These are phyloP conservation scores for Sinocyclocheilus maitianheensis DNA, from an alignment of 2,113 vertebrate genomes.

Conservation along the genomic window DNA sequence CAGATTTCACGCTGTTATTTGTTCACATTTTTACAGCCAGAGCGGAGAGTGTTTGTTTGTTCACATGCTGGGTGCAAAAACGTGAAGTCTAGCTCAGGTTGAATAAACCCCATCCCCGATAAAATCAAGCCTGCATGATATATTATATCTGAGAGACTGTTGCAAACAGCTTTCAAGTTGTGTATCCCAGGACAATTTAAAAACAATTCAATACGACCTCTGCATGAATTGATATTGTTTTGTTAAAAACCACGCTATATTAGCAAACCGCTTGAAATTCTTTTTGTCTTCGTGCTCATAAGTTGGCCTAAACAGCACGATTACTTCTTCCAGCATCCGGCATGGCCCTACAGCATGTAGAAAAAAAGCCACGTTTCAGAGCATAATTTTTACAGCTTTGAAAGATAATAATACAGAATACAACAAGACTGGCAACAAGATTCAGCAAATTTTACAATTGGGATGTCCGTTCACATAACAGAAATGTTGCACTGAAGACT, in stretches of 20 bases:
- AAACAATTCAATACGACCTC: constrained; percentile 2
- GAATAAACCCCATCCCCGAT: not conserved
- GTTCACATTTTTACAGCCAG: constrained; percentile 4
- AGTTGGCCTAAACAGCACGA: not conserved
- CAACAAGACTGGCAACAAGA: not conserved
- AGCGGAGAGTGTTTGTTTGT: not conserved
- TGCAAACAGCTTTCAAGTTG: not conserved
- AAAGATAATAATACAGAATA: not conserved
- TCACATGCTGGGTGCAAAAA: not conserved
- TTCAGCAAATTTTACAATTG: not conserved
- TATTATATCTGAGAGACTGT: constrained; percentile 4
- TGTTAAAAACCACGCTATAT: not conserved
- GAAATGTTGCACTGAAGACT: not conserved
- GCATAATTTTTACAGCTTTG: not conserved
- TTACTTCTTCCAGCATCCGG: not conserved
- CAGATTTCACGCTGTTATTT: constrained; percentile 12
- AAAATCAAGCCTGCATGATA: constrained; percentile 4
- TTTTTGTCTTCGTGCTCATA: not conserved
- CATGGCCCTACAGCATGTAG: not conserved
- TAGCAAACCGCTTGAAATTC: not conserved
- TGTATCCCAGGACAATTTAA: not conserved
- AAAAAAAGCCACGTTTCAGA: not conserved
- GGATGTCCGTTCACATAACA: not conserved
- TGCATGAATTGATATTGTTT: not conserved
- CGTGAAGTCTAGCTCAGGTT: constrained; percentile 7